Evolutionary conservation across 2,888 invertebrate genomes (phyloP).

Genomic region (Diloba caeruleocephala): DNA sequence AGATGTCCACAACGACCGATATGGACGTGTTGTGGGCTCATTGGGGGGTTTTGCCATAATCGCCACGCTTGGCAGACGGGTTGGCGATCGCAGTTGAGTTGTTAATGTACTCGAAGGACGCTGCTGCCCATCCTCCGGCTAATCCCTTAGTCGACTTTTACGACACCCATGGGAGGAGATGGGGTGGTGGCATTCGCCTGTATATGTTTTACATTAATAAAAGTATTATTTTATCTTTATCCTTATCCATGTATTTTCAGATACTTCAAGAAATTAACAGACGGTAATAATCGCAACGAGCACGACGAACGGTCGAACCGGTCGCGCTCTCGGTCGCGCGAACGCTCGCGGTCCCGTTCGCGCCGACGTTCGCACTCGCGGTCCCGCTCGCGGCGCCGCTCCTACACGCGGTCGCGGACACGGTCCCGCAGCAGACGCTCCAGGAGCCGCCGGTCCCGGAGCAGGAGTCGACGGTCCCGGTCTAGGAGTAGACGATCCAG

Average conservation of each 20-base stretch:
- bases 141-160: too few relatives aligned
- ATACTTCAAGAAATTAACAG: constrained; percentile 80
- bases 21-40: too few relatives aligned
- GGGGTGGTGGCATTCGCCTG: too few relatives aligned
- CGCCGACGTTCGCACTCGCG: constrained; percentile 61
- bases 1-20: too few relatives aligned
- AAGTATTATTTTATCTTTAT: too few relatives aligned
- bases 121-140: too few relatives aligned
- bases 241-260: constrained; percentile 39
- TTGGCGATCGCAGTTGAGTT: too few relatives aligned
- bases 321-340: constrained; percentile 48
- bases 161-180: too few relatives aligned
- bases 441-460: constrained; percentile 63
- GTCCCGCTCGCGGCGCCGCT: constrained; percentile 59
- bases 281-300: constrained; percentile 85
- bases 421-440: constrained; percentile 58
- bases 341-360: constrained; percentile 37
- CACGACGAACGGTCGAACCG: constrained; percentile 84
- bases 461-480: constrained; percentile 65
- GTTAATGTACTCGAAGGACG: too few relatives aligned
- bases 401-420: constrained; percentile 62
- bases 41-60: too few relatives aligned
- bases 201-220: too few relatives aligned
- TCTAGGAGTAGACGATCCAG: constrained; percentile 70
- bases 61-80: too few relatives aligned